Percentiles rank a stretch among this genome's conserved stretches.
Conservation (phyloP, 2,797 vertebrate genomes). For the Fistularia commersonii region DNA sequence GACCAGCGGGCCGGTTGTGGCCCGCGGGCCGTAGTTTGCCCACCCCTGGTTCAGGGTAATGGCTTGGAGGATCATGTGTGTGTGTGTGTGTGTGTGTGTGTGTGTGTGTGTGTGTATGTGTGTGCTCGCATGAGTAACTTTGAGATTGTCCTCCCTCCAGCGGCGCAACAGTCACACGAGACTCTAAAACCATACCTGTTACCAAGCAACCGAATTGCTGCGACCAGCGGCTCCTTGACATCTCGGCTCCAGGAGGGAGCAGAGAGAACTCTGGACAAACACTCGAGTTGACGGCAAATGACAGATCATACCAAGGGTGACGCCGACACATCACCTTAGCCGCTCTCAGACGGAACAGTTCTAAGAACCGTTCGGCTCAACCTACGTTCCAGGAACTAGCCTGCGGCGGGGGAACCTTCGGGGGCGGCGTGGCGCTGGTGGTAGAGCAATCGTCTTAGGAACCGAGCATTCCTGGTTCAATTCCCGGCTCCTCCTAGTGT, state of each 20-base stretch:
- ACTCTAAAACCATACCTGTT: constrained; percentile 66
- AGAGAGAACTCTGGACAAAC: constrained; percentile 39
- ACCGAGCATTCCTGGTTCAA: no score
- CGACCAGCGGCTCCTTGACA: constrained; percentile 45
- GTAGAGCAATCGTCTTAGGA: no score
- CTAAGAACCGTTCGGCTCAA: not conserved
- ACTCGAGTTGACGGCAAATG: constrained; percentile 51
- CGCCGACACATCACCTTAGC: constrained; percentile 39
- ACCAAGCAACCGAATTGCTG: constrained; percentile 69
- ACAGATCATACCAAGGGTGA: constrained; percentile 49
- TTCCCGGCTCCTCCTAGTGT: no score
- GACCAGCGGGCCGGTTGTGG: no score
- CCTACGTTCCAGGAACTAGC: no score
- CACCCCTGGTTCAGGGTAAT: no score
- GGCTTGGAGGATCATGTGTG: no score
- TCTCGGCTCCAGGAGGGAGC: constrained; percentile 35
- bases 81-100: constrained; percentile 13
- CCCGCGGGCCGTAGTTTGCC: no score
- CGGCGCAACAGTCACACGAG: constrained; percentile 58
- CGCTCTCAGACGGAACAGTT: no score
- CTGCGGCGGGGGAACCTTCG: no score
- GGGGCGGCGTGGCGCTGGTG: no score
- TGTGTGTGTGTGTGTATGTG: constrained; percentile 7
- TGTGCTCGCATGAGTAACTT: no score
- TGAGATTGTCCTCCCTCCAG: constrained; percentile 53